phyloP scores from a whole-genome alignment of 2,888 invertebrate species.

The Andrena hattorfiana region DNA sequence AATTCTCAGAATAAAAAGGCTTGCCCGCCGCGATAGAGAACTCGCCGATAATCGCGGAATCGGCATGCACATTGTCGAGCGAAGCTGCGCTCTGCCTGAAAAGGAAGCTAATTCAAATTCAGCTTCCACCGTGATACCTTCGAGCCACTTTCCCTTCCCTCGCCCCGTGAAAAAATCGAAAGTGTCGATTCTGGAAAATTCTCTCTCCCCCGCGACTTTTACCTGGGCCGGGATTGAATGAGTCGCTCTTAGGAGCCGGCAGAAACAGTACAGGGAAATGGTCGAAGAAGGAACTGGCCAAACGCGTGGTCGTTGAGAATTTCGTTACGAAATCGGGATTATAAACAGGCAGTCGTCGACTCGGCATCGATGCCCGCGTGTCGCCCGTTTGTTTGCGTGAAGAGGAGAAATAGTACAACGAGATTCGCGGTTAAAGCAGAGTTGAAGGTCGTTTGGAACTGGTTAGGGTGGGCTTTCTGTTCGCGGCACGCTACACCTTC shows the following conservation, averaged over 20 bases:
- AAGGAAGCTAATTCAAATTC: too few species aligned
- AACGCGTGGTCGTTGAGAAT: not conserved
- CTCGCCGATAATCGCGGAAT: conserved; percentile 6
- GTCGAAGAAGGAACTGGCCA: not conserved
- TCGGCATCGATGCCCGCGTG: not conserved
- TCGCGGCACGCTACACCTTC: conserved; percentile 48
- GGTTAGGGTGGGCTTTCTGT: conserved; percentile 60
- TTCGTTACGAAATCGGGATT: conserved; percentile 33
- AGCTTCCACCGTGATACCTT: too few species aligned
- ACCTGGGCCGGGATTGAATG: not conserved
- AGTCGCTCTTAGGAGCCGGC: not conserved
- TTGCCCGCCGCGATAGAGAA: conserved; percentile 6
- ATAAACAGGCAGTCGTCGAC: not conserved
- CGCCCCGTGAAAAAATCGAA: too few species aligned
- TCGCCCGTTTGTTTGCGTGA: conserved; percentile 31
- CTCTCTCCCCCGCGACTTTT: not conserved
- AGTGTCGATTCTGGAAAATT: not conserved
- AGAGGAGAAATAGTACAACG: conserved; percentile 44
- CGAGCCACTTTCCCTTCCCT: too few species aligned
- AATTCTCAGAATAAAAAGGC: conserved; percentile 3
- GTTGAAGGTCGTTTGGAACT: conserved; percentile 61
- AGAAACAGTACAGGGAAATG: not conserved
- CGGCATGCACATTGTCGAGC: not conserved
- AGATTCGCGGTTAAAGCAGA: conserved; percentile 56
- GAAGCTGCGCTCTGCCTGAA: too few species aligned